phyloP scores from a whole-genome alignment of 2,797 vertebrate genomes.

The Gymnothorax javanicus region DNA sequence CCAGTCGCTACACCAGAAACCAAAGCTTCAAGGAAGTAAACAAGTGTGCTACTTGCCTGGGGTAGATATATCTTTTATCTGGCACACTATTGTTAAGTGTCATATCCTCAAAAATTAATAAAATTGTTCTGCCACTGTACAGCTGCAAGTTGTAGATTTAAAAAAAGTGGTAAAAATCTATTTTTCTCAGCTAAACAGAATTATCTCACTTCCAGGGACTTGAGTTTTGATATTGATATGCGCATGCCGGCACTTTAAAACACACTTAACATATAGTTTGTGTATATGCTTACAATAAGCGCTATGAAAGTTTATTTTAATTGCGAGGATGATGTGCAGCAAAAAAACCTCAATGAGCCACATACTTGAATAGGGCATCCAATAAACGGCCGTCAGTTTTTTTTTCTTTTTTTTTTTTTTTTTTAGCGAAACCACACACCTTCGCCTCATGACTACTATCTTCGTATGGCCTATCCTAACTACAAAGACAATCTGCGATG shows the following conservation, averaged over 20 bases:
- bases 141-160: neutral
- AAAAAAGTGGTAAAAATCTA: neutral
- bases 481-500: too few species aligned
- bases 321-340: neutral
- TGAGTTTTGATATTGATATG: neutral
- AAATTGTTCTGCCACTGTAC: neutral
- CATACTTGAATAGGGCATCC: neutral
- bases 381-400: neutral
- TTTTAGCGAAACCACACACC: neutral
- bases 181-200: neutral
- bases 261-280: neutral
- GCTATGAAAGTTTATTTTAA: neutral
- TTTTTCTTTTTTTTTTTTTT: neutral
- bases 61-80: neutral
- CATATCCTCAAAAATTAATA: neutral
- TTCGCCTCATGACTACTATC: neutral
- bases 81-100: neutral
- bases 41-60: neutral
- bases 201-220: neutral
- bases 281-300: neutral
- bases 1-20: neutral
- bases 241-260: neutral
- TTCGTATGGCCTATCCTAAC: neutral
- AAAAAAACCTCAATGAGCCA: neutral
- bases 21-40: neutral